A percentile compares a stretch with the other conserved stretches of the same genome.
phyloP scores from a whole-genome alignment of 2,797 vertebrate genomes.

The Scyliorhinus canicula region DNA sequence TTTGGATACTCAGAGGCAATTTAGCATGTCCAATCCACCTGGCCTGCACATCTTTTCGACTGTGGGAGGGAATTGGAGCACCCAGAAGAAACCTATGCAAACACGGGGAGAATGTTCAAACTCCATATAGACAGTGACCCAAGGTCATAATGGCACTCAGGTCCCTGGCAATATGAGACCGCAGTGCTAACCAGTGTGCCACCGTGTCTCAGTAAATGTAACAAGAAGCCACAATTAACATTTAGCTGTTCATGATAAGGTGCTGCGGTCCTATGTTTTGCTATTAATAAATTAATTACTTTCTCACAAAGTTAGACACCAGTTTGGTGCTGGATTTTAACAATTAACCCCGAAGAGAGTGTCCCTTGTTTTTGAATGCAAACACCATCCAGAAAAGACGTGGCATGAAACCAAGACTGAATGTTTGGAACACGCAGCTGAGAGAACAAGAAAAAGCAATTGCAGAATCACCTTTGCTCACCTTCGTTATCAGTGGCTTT shows the following conservation, averaged over 20 bases:
- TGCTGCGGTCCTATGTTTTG: not conserved
- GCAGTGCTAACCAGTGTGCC: too few relatives aligned
- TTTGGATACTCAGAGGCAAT: too few relatives aligned
- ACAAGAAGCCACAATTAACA: not conserved
- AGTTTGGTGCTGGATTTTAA: not conserved
- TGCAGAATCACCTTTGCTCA: not conserved
- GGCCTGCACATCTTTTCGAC: too few relatives aligned
- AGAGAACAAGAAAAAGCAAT: not conserved
- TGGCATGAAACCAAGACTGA: too few relatives aligned
- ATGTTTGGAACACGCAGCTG: not conserved
- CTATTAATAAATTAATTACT: not conserved
- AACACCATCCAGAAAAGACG: not conserved
- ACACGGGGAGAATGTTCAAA: too few relatives aligned
- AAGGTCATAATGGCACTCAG: too few relatives aligned
- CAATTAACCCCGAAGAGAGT: not conserved
- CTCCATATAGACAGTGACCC: too few relatives aligned
- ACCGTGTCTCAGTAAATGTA: slow-evolving; percentile 9
- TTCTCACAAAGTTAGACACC: not conserved
- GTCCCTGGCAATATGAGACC: too few relatives aligned
- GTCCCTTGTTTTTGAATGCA: not conserved
- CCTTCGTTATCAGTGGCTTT: not conserved
- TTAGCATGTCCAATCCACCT: too few relatives aligned
- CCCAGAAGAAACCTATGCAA: too few relatives aligned
- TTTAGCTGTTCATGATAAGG: not conserved
- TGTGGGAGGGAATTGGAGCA: too few relatives aligned